A percentile compares a stretch with the other conserved stretches of the same genome.
phyloP scores from a whole-genome alignment of 2,888 invertebrate species.

The Rhagium mordax region DNA sequence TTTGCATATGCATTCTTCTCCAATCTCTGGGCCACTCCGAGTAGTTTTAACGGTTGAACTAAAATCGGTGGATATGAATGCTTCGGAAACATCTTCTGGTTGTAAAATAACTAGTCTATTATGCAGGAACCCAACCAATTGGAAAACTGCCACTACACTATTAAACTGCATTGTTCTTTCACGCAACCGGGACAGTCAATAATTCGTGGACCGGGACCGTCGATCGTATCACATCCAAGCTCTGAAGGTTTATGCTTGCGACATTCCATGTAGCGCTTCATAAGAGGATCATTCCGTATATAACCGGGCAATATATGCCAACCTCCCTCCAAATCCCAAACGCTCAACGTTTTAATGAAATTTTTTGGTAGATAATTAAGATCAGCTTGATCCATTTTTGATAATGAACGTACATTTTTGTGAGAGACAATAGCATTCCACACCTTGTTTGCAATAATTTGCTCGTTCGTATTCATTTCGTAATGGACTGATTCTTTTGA shows the following conservation, averaged over 20 bases:
- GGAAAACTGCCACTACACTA: not conserved
- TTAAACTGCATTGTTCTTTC: not conserved
- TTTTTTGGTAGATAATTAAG: too few relatives aligned
- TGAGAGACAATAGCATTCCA: not conserved
- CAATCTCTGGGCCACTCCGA: not conserved
- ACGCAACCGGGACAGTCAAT: not conserved
- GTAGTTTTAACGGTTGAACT: not conserved
- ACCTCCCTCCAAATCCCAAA: constrained; percentile 3
- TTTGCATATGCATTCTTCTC: not conserved
- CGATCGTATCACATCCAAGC: not conserved
- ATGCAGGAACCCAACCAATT: not conserved
- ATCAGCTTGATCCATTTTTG: not conserved
- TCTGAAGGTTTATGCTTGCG: not conserved
- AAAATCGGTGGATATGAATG: not conserved
- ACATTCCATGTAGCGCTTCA: constrained; percentile 4
- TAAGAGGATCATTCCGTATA: constrained; percentile 6
- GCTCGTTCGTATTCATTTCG: not conserved
- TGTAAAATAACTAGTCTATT: constrained; percentile 1
- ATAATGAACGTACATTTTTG: not conserved
- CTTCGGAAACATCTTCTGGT: not conserved
- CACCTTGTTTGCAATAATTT: not conserved
- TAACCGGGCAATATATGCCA: constrained; percentile 8
- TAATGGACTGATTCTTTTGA: not conserved
- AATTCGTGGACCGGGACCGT: constrained; percentile 1
- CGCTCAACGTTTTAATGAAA: constrained; percentile 1